Evolutionary conservation across 2,888 invertebrate species (phyloP), one percentile per base, ranked within the genome.

Genomic region (Sphaeridia pumilis): DNA sequence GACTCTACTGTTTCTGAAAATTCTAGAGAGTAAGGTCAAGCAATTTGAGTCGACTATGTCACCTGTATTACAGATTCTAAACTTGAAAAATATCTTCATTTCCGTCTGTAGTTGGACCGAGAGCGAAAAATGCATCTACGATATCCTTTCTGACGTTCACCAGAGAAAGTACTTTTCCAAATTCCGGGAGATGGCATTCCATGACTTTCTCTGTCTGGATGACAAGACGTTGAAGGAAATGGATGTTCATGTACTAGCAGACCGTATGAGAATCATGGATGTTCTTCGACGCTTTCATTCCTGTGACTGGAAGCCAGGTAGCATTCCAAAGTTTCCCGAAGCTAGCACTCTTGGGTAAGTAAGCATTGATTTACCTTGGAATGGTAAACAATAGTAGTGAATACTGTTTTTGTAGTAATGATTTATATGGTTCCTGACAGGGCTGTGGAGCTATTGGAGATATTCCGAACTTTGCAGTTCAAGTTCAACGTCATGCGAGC

Each of bases 201-300:
- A 36, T 7, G 46, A 55, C 10, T 56, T 60, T 38, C 27, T 60
- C 5, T 35, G 24, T 7, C n/a, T 60, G 27, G 47, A 49, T 24
- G 52, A 60, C 17, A 52, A 54, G 1, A 43, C 54, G 10, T 35
- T 60, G 14, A 49, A 41, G 12, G 52, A 50, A 36, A 46, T 58
- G 4, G 60, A 56, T 10, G 38, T 60, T 3, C 46, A 43, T 2
- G 46, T 50, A 10, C 27, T 57, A 1, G 56, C 57, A 1, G 51
- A 56, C 20, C 24, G 60, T 17, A 49, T 48, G 12, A 49, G 42
- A 25, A 25, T 60, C 10, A 5, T 55, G 24, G 58, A 58, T 10
- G 17, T 34, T 7, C 55, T 57, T 17, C 51, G 54, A 14, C 38
- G 49, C 10, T 38, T 52, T 10, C 57, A 60, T 21, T 54, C 41